A percentile compares a stretch with the other conserved stretches of the same genome.
These are phyloP conservation scores for Noctua janthina DNA, from an alignment of 2,888 invertebrate species.

Conservation along the genomic window DNA sequence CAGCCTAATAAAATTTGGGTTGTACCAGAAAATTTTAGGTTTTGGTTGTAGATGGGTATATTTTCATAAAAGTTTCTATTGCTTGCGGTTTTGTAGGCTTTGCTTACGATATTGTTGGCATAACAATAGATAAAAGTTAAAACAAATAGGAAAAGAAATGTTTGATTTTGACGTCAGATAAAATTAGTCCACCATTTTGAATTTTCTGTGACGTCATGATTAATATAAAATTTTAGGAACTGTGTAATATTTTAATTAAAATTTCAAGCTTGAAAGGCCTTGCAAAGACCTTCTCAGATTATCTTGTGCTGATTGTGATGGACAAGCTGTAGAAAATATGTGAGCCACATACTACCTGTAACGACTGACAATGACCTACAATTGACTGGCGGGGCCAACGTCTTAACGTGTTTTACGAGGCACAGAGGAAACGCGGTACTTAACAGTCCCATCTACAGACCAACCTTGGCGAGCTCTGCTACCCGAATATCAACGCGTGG, in stretches of 20 bases:
- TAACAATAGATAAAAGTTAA: not conserved
- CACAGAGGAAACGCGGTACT: not conserved
- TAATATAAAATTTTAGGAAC: too few species aligned
- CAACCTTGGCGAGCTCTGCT: not conserved
- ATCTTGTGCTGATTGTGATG: not conserved
- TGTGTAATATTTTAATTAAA: not conserved
- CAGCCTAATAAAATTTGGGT: slow-evolving; percentile 48
- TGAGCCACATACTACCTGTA: not conserved
- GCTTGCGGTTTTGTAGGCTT: not conserved
- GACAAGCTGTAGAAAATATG: not conserved
- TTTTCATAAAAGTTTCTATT: slow-evolving; percentile 25
- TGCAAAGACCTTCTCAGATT: not conserved
- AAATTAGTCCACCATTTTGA: too few species aligned
- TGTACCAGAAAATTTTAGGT: slow-evolving; percentile 32
- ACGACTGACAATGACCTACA: not conserved
- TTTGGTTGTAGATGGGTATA: not conserved
- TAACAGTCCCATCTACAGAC: not conserved
- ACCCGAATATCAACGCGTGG: not conserved
- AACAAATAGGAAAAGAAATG: not conserved
- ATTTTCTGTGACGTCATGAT: not conserved
- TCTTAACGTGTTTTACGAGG: not conserved
- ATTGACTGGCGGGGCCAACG: not conserved
- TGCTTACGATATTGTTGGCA: not conserved
- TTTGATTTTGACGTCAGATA: not conserved
- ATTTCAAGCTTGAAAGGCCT: not conserved